Evolutionary conservation across 2,888 invertebrate genomes (phyloP), one percentile per base, ranked within the genome.

Genomic region (Parthenolecanium corni): DNA sequence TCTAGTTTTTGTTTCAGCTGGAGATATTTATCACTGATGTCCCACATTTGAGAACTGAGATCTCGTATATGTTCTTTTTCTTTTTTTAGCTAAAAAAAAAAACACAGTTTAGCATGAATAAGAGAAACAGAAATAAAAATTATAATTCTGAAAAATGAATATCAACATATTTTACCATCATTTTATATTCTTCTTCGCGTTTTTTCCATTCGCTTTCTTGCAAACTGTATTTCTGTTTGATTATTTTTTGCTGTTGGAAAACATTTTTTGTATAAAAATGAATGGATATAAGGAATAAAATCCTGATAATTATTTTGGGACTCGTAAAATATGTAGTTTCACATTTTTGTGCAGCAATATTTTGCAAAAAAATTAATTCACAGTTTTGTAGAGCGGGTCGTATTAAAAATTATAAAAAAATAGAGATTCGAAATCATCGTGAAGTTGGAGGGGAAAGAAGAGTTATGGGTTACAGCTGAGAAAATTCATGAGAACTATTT

Each of bases 31-130:
- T 82, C 82, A 0, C 81, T 80, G 0, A 82, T 77, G 40, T 73
- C 76, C 82, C 82, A 82, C 64, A 80, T 72, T 68, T 82, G 80
- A 1, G 77, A 75, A 9, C 79, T 80, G 56, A 82, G 69, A 18
- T 68, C 74, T 75, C 77, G 69, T 74, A 77, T 64, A 72, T 72
- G 71, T 75, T 76, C 67, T 76, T 70, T 68, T 64, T 69, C 67
- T 65, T 69, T 67, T 2, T 61, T 62, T 49, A 70, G 65, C 68
- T 70, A 51, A 6, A 63, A 64, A 36, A n/a, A n/a, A 31, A 65
- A 57, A 49, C 70, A 74, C 69, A 66, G n/a, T n/a, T n/a, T n/a
- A n/a, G 75, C 75, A 79, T 49, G 20, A 49, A 49, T 21, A 40
- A 40, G 12, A 40, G 2, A 12, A 2, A 46, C 46, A 46, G 2